These are phyloP conservation scores for Synergus itoensis DNA, from an alignment of 2,888 invertebrate genomes.

Conservation along the genomic window DNA sequence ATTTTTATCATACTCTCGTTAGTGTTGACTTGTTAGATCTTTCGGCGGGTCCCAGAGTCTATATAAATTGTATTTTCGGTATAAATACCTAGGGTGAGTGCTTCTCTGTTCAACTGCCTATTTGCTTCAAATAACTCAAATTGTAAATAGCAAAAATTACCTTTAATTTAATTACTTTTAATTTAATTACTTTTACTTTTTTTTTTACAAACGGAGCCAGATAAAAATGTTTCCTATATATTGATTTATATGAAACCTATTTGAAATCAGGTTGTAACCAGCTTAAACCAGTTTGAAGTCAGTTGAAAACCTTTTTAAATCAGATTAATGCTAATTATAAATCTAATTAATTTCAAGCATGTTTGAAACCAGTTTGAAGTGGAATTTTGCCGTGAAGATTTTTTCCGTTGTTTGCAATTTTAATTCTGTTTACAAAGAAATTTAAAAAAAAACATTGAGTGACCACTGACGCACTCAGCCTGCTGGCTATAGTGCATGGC, in stretches of 20 bases:
- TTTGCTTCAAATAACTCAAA: not conserved
- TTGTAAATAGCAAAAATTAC: not conserved
- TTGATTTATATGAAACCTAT: not conserved
- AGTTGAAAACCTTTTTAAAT: too few species aligned
- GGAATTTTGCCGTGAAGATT: not conserved
- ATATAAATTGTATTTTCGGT: slow-evolving; percentile 13
- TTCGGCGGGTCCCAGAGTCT: slow-evolving; percentile 32
- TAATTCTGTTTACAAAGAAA: not conserved
- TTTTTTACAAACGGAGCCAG: not conserved
- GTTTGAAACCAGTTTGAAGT: not conserved
- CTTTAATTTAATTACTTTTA: not conserved
- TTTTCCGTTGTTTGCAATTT: not conserved
- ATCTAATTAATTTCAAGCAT: not conserved
- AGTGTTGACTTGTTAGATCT: slow-evolving; percentile 37
- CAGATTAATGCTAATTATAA: not conserved
- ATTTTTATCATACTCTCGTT: slow-evolving; percentile 47
- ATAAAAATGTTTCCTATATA: not conserved
- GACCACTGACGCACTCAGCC: not conserved
- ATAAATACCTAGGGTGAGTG: slow-evolving; percentile 1
- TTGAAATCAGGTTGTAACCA: not conserved
- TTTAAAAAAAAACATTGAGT: not conserved
- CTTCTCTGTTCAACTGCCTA: slow-evolving; percentile 3
- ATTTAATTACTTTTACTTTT: not conserved
- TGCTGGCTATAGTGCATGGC: not conserved
- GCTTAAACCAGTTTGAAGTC: not conserved